These are phyloP conservation scores for Clarias pachynema DNA, from an alignment of 2,797 vertebrate genomes.

Conservation along the genomic window DNA sequence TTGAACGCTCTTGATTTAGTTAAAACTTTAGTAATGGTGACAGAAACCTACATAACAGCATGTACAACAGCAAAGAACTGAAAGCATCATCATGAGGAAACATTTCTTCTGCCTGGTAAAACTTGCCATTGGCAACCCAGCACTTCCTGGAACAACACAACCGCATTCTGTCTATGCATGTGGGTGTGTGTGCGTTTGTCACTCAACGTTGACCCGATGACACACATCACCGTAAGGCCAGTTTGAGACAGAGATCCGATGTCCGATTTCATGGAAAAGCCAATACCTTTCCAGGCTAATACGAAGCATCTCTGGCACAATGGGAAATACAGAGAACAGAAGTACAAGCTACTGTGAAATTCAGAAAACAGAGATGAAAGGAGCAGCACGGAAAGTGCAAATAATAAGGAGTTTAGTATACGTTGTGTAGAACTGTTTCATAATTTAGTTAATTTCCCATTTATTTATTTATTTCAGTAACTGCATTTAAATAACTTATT, in stretches of 20 bases:
- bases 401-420: neutral
- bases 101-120: neutral
- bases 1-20: neutral
- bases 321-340: neutral
- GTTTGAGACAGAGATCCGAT: neutral
- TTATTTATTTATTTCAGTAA: neutral
- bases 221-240: neutral
- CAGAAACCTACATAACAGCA: neutral
- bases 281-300: neutral
- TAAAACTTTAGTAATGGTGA: neutral
- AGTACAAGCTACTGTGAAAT: neutral
- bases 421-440: neutral
- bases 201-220: neutral
- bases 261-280: slow-evolving; percentile 2
- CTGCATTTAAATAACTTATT: neutral
- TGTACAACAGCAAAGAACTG: neutral
- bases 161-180: neutral
- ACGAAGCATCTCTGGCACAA: neutral
- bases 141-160: slow-evolving; percentile 11
- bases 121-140: neutral
- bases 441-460: neutral
- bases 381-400: neutral
- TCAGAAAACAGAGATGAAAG: neutral
- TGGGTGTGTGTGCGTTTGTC: neutral
- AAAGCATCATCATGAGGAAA: slow-evolving; percentile 1